Evolutionary conservation across 2,113 vertebrate species (phyloP).

Genomic region (Zosterops hypoxanthus): DNA sequence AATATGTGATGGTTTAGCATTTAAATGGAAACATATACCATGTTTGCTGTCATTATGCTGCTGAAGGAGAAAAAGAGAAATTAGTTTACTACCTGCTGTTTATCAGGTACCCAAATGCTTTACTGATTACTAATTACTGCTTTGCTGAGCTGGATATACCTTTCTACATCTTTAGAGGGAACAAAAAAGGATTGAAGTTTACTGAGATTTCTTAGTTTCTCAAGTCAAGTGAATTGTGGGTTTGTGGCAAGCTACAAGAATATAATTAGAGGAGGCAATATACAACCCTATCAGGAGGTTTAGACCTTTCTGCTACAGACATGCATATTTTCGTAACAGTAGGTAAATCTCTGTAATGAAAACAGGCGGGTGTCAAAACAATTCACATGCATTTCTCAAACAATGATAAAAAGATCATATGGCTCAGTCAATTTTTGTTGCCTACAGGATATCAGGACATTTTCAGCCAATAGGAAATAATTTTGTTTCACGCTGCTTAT

Average conservation of each 20-base stretch:
- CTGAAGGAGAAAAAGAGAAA: slow-evolving; percentile 8
- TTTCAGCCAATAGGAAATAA: background rate
- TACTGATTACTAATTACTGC: background rate
- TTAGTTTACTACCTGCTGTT: background rate
- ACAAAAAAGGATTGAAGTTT: background rate
- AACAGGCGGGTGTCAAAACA: background rate
- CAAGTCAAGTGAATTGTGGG: background rate
- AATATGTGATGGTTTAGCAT: slow-evolving; percentile 5
- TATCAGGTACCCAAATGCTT: background rate
- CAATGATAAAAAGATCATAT: background rate
- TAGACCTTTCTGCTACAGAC: background rate
- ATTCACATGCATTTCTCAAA: background rate
- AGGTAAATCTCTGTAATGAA: background rate
- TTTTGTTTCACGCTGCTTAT: background rate
- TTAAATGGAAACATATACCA: background rate
- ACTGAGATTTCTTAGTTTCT: background rate
- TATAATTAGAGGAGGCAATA: background rate
- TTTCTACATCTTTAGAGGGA: background rate
- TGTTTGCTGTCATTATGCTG: background rate
- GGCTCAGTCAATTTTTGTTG: background rate
- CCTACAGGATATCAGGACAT: background rate
- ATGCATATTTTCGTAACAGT: background rate
- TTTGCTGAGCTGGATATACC: background rate
- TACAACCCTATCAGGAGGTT: background rate
- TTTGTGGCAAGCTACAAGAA: background rate